Base-by-base conservation (phyloP, 2,888 invertebrate species). In the Linyphia triangularis region DNA sequence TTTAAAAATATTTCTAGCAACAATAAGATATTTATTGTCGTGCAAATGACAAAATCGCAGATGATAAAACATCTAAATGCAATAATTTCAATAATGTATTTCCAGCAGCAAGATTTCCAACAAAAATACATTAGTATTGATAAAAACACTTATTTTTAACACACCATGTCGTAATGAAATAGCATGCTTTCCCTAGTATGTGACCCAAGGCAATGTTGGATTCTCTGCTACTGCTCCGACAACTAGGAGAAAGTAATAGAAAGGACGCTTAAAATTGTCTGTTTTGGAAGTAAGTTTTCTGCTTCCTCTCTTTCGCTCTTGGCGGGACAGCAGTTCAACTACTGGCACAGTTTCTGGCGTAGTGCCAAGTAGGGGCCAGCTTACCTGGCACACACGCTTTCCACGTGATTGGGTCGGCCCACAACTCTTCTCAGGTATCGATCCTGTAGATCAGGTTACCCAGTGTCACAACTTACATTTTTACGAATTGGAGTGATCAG, bases 321-420 rank as follows among this genome's bases (percentile, higher is more conserved):
- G 16, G 37, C 19, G 82, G 81, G 69, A 69, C 57, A 33, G 40
- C 33, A 30, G 33, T 30, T 24, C 13, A 69, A 69, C 57, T 65
- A 43, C 33, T 16, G 82, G 61, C 37, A 61, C 26, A 61, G n/a
- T 33, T 73, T n/a, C 75, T 83, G 83, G 83, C 83, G 43, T 22
- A 4, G 51, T 83, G 83, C 83, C 83, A 83, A 75, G 30, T 65
- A 61, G 63, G 51, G 33, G 19, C 24, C 83, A 67, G 22, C 28
- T 73, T 73, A 83, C 83, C 83, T 83, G 82, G 83, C 65, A 63
- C 63, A 75, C 73, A 30, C 65, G 63, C 51, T 43, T 28, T 28
- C 83, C 83, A 83, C 83, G 73, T 83, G 83, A 83, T 65, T 83
- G 51, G 61, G 33, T 19, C 22, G 72, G 40, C 19, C 33, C 61